Percentiles rank a stretch among this genome's conserved stretches.
These are phyloP conservation scores for Gallinago stenura DNA, from an alignment of 2,797 vertebrate species.

Conservation along the genomic window DNA sequence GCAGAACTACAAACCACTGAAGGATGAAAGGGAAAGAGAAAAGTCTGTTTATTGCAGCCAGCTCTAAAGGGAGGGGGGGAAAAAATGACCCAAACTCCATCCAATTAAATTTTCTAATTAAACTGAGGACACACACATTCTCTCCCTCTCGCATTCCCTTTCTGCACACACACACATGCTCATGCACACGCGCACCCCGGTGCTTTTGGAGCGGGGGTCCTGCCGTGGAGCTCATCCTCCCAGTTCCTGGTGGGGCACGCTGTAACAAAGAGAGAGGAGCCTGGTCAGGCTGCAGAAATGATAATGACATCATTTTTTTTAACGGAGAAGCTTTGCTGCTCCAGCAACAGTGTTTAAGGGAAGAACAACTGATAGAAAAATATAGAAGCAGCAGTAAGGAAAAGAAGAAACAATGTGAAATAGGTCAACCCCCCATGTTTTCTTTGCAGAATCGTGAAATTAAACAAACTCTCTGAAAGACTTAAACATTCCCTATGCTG, in stretches of 20 bases:
- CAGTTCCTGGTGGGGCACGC: background rate
- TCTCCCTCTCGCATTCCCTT: background rate
- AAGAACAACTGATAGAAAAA: background rate
- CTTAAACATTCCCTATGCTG: background rate
- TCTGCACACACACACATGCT: background rate
- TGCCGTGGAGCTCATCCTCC: background rate
- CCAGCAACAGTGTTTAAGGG: background rate
- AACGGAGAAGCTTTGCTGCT: background rate
- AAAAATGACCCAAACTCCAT: slow-evolving; percentile 48
- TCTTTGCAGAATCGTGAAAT: background rate
- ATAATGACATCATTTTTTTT: background rate
- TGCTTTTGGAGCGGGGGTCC: background rate
- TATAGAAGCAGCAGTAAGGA: background rate
- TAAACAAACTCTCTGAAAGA: background rate
- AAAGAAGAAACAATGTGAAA: background rate
- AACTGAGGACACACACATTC: slow-evolving; percentile 47
- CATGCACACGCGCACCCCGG: accelerated
- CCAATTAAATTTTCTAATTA: slow-evolving; percentile 74
- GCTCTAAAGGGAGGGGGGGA: background rate
- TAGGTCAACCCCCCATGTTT: background rate
- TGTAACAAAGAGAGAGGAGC: slow-evolving; percentile 2
- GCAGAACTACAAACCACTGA: slow-evolving; percentile 68
- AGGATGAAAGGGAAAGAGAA: slow-evolving; percentile 66
- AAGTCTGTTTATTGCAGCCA: slow-evolving; percentile 70
- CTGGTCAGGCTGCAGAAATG: background rate